These are phyloP conservation scores for Nymphalis io DNA, from an alignment of 1,140 invertebrate genomes.

Conservation along the genomic window DNA sequence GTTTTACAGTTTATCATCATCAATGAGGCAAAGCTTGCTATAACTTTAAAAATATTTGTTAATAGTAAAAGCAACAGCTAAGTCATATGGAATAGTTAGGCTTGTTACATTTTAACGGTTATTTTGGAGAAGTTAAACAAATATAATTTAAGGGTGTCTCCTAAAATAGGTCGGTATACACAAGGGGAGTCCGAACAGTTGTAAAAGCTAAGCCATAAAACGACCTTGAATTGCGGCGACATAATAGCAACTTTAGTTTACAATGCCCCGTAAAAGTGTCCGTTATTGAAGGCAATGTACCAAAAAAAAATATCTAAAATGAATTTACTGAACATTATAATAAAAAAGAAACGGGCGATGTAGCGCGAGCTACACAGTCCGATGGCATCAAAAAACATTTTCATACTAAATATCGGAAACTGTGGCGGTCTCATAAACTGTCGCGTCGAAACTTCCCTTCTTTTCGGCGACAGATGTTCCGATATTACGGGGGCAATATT, in stretches of 20 bases:
- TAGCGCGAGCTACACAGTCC: slow-evolving; percentile 25
- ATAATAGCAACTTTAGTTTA: slow-evolving; percentile 15
- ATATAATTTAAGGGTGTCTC: background rate
- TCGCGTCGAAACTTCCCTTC: slow-evolving; percentile 70
- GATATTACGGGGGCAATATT: slow-evolving; percentile 70
- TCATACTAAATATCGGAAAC: slow-evolving; percentile 67
- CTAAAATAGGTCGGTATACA: background rate
- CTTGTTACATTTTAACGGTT: too few relatives aligned
- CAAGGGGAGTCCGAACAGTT: background rate
- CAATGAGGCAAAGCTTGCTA: too few relatives aligned
- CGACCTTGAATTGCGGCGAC: slow-evolving; percentile 6
- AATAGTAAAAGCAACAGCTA: too few relatives aligned
- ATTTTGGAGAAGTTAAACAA: background rate
- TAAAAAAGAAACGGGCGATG: slow-evolving; percentile 39
- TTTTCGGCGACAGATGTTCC: slow-evolving; percentile 74
- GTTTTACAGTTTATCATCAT: too few relatives aligned
- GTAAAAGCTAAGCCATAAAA: slow-evolving; percentile 11
- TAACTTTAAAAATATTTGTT: too few relatives aligned
- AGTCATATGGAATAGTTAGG: too few relatives aligned
- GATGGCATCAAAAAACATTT: slow-evolving; percentile 61
- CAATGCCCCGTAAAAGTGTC: slow-evolving; percentile 9
- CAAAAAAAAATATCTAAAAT: slow-evolving; percentile 31
- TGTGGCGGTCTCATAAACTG: slow-evolving; percentile 67
- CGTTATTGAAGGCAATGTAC: slow-evolving; percentile 15
- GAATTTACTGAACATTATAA: slow-evolving; percentile 39